Evolutionary conservation across 2,888 invertebrate genomes (phyloP).

Genomic region (Trichacis sp.): DNA sequence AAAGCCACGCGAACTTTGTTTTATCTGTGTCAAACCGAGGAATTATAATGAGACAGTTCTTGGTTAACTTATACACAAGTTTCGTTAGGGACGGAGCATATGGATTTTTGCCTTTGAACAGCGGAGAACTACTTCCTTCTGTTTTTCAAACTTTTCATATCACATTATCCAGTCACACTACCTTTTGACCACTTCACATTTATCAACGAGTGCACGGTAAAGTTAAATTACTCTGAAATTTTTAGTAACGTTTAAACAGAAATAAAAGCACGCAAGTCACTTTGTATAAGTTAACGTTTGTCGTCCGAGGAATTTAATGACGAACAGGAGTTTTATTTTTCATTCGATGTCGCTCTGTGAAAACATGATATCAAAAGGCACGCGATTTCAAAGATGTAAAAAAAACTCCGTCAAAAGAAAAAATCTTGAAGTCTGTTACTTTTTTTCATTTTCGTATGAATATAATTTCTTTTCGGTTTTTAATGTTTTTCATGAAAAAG

Average conservation of each 20-base stretch:
- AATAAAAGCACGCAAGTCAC: background rate
- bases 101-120: conserved; percentile 47
- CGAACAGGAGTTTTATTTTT: no score
- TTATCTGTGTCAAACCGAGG: conserved; percentile 16
- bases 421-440: no score
- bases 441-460: no score
- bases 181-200: conserved; percentile 9
- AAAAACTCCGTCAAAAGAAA: no score
- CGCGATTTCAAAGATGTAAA: no score
- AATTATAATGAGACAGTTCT: conserved; percentile 30
- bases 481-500: no score
- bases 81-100: conserved; percentile 25
- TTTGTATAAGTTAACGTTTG: no score
- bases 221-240: background rate
- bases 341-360: no score
- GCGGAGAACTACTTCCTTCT: conserved; percentile 39
- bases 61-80: conserved; percentile 22
- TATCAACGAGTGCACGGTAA: conserved; percentile 5
- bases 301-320: no score
- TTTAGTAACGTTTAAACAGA: background rate
- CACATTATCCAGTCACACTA: conserved; percentile 16
- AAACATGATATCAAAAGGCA: no score
- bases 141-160: conserved; percentile 16
- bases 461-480: no score
- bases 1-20: conserved; percentile 21